phyloP scores from a whole-genome alignment of 2,888 invertebrate genomes.

The Tachystola acroxantha region DNA sequence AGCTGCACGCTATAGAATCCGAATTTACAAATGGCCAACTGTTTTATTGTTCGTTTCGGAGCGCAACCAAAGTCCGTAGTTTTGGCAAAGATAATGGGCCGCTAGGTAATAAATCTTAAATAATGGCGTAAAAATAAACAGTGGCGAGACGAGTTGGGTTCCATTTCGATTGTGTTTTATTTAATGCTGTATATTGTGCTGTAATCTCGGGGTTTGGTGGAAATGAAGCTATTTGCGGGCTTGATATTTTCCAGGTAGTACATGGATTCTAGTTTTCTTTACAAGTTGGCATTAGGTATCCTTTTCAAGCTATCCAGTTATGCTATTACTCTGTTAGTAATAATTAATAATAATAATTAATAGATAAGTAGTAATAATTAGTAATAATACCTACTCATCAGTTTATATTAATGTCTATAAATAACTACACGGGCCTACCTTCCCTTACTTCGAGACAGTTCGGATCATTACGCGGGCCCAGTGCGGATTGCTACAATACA shows the following conservation, averaged over 20 bases:
- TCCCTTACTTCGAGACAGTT: no score
- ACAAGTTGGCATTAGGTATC: no score
- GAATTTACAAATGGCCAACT: conserved; percentile 19
- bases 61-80: conserved; percentile 29
- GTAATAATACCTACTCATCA: no score
- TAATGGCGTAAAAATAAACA: conserved; percentile 46
- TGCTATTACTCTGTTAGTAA: no score
- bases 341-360: no score
- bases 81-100: conserved; percentile 37
- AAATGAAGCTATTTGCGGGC: background rate
- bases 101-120: conserved; percentile 34
- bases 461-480: no score
- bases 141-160: conserved; percentile 21
- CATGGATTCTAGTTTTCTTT: background rate
- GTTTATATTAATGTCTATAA: no score
- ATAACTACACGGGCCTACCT: no score
- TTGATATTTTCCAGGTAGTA: background rate
- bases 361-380: no score
- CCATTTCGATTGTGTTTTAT: conserved; percentile 33
- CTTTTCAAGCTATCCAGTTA: no score
- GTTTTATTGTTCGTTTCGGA: conserved; percentile 28
- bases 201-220: conserved; percentile 6
- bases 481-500: no score
- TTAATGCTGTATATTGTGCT: conserved; percentile 18
- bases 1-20: conserved; percentile 3